phyloP scores from a whole-genome alignment of 2,888 invertebrate species.

The Erannis defoliaria region DNA sequence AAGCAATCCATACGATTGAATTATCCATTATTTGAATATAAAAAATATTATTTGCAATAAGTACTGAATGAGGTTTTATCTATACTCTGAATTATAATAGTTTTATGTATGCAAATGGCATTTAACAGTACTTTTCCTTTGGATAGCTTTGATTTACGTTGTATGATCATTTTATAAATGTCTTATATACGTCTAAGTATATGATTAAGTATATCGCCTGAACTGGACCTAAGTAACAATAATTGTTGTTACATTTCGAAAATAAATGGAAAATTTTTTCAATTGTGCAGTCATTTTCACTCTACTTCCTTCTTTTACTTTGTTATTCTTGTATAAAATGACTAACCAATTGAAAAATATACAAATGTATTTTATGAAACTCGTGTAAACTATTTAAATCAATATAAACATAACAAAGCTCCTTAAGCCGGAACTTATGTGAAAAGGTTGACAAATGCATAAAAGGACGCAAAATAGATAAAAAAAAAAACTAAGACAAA shows the following conservation, averaged over 20 bases:
- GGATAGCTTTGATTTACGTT: no score
- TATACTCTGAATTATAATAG: no score
- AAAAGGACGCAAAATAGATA: conserved; percentile 71
- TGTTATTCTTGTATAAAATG: conserved; percentile 9
- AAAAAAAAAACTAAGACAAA: conserved; percentile 78
- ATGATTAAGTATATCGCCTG: conserved; percentile 25
- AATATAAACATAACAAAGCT: background rate
- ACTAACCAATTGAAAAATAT: conserved; percentile 23
- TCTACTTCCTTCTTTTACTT: background rate
- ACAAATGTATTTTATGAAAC: background rate
- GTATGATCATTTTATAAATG: no score
- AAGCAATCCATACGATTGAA: no score
- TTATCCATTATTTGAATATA: no score
- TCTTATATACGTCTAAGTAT: background rate
- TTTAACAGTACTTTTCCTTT: no score
- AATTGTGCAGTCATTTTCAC: conserved; percentile 27
- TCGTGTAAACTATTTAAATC: background rate
- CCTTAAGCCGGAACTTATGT: background rate
- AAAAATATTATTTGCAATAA: no score
- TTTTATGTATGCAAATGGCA: no score
- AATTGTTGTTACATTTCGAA: conserved; percentile 4
- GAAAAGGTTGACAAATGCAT: conserved; percentile 49
- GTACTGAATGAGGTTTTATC: no score
- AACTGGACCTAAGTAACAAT: conserved; percentile 37
- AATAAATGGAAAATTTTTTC: conserved; percentile 22